A percentile compares a stretch with the other conserved stretches of the same genome.
Evolutionary conservation across 1,140 invertebrate species (phyloP).

Genomic region (Orius insidiosus): DNA sequence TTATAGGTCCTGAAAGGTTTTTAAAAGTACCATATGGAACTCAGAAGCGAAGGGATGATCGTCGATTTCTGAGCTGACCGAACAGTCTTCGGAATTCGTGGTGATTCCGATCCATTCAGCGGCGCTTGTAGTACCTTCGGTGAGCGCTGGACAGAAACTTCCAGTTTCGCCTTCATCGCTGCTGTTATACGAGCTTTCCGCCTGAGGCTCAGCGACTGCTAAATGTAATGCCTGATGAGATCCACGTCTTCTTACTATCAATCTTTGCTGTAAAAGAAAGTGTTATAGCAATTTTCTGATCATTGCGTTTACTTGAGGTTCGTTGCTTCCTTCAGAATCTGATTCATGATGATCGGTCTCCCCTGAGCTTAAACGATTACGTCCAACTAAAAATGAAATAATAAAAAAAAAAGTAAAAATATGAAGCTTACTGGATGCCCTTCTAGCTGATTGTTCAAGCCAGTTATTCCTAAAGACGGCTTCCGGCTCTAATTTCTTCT

Average conservation of each 20-base stretch:
- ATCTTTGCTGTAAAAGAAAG: slow-evolving; percentile 11
- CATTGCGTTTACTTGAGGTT: background rate
- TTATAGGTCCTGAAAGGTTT: background rate
- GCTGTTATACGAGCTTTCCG: slow-evolving; percentile 23
- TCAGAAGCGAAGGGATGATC: slow-evolving; percentile 51
- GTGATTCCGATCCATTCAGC: slow-evolving; percentile 70
- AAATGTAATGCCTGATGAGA: slow-evolving; percentile 19
- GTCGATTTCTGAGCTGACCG: slow-evolving; percentile 57
- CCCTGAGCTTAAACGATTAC: slow-evolving; percentile 14
- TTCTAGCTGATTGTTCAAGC: slow-evolving; percentile 16
- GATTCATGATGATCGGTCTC: slow-evolving; percentile 21
- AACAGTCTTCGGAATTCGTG: slow-evolving; percentile 71
- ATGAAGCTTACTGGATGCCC: slow-evolving; percentile 8
- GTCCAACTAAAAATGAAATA: slow-evolving; percentile 6
- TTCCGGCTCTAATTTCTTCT: slow-evolving; percentile 4
- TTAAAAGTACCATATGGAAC: slow-evolving; percentile 37
- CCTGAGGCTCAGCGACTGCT: slow-evolving; percentile 32
- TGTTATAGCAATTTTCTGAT: background rate
- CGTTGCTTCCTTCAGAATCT: slow-evolving; percentile 17
- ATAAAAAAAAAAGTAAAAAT: slow-evolving; percentile 1
- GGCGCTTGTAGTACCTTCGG: slow-evolving; percentile 43
- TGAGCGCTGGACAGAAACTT: slow-evolving; percentile 24
- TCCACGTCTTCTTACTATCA: slow-evolving; percentile 17
- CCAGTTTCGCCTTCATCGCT: slow-evolving; percentile 28
- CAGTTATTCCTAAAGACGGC: slow-evolving; percentile 27